Base-by-base conservation (phyloP, 2,888 invertebrate species). In the Bombyx huttoni region DNA sequence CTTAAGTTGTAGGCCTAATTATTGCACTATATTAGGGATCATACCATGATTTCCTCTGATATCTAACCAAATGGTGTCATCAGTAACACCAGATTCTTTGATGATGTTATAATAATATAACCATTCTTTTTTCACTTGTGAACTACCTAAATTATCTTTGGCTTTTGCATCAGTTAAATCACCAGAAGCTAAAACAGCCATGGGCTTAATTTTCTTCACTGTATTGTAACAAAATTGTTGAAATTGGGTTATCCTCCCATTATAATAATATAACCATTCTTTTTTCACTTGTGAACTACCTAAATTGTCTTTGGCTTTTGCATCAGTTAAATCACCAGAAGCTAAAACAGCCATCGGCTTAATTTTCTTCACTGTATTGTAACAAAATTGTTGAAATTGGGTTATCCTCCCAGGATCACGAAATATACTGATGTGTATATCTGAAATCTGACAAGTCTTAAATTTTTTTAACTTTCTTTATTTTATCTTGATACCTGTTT, bases 1-100 rank as follows among this genome's bases (percentile, higher is more conserved):
- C 24, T 24, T 3, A 24, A 24, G 24, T 24, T 24, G 24, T 24
- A 24, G 24, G 24, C 24, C 5, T 24, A 40, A 40, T 10, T 12
- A 40, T 10, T 40, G 40, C 12, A 40, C 40, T 40, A 12, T 7
- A 10, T 40, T 24, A 24, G 24, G 7, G 40, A 40, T 9, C 48
- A 48, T 86, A 95, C 96, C 96, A 90, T 97, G 97, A 89, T 97
- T 97, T 76, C 97, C 97, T 78, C 97, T 89, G 57, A 96, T 93
- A 83, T 97, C 97, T 55, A 97, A 83, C 96, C 97, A 97, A 35
- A 91, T 81, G 3, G 95, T 95, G 68, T 91, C 91, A 47, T 92
- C 86, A 50, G 86, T 85, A 33, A 95, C 90, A 62, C 91, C 90
- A 48, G 92, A 91, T 59, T 93, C 91, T 49, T 91, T 84, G 40